phyloP scores from a whole-genome alignment of 1,140 invertebrate genomes.

The Drosophila tristis region DNA sequence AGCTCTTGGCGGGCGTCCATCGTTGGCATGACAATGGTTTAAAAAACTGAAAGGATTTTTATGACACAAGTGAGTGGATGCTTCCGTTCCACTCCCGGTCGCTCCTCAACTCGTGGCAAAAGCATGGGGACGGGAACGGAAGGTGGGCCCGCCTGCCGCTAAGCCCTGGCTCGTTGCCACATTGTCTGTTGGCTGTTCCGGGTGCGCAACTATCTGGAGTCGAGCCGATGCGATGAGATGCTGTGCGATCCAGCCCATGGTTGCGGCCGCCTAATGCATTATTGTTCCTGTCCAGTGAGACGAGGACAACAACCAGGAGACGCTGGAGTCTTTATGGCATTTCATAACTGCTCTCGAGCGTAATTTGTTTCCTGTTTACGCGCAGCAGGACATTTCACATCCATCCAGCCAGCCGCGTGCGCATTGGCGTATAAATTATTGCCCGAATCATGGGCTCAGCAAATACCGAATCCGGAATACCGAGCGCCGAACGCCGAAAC shows the following conservation, averaged over 20 bases:
- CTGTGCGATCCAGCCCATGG: constrained; percentile 22
- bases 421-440: constrained; percentile 82
- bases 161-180: constrained; percentile 42
- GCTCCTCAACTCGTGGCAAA: constrained; percentile 54
- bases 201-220: constrained; percentile 12
- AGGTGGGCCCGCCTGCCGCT: constrained; percentile 19
- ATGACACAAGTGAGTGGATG: constrained; percentile 45
- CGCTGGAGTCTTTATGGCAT: constrained; percentile 68
- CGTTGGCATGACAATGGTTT: constrained; percentile 68
- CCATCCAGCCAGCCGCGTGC: constrained; percentile 44
- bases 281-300: constrained; percentile 78
- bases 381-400: constrained; percentile 78
- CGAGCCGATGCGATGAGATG: neutral
- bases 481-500: neutral
- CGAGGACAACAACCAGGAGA: constrained; percentile 43
- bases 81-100: constrained; percentile 38
- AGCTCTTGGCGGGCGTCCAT: constrained; percentile 59
- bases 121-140: constrained; percentile 24
- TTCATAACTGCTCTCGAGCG: constrained; percentile 82
- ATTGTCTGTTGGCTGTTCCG: constrained; percentile 47
- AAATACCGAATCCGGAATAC: constrained; percentile 12
- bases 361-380: constrained; percentile 82
- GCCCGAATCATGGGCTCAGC: constrained; percentile 65
- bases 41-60: constrained; percentile 53
- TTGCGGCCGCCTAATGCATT: constrained; percentile 75